Evolutionary conservation across 2,888 invertebrate genomes (phyloP), one percentile per base, ranked within the genome.

Genomic region (Tetranychus truncatus): DNA sequence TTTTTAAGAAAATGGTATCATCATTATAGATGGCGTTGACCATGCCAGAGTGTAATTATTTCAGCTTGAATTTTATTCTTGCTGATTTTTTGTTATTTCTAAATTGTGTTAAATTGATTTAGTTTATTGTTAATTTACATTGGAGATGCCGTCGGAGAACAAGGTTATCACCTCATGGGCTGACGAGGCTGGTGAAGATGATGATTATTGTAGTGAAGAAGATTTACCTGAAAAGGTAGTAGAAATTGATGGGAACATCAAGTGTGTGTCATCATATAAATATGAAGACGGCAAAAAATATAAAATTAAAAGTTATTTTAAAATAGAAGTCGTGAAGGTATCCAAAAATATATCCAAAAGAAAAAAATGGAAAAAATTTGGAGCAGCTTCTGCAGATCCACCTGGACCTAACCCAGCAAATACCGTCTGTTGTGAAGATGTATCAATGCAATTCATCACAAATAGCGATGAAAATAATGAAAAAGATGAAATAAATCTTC

Each of bases 351-450:
- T 97, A 80, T 96, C 97, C 0, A 87, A 88, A 78, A 88, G 99
- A 78, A 97, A 95, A 84, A 90, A 90, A 72, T 96, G 94, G 94
- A 86, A 88, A 74, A 99, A 99, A 84, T 99, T 95, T 85, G 99
- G 99, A 11, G 90, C 90, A 79, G 93, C 93, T 0, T 87, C 87
- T 15, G 87, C 86, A 81, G 97, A 99, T 82, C 91, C 94, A 80
- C 91, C 95, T n/a, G 96, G 97, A 0, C 97, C 97, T 0, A 95
- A 97, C 83, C 92, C 95, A 21, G 91, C 95, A n/a, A 97, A 95
- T 6, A 99, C 97, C 1, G 91, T 94, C 81, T 91, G 92, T 1
- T 90, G 91, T 77, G 97, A 97, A 85, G 95, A 95, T 85, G 92
- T 97, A 8, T 91, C 88, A 81, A 93, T 99, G 92, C 94, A 80